Evolutionary conservation across 2,888 invertebrate species (phyloP).

Genomic region (Ernsta delagoae): DNA sequence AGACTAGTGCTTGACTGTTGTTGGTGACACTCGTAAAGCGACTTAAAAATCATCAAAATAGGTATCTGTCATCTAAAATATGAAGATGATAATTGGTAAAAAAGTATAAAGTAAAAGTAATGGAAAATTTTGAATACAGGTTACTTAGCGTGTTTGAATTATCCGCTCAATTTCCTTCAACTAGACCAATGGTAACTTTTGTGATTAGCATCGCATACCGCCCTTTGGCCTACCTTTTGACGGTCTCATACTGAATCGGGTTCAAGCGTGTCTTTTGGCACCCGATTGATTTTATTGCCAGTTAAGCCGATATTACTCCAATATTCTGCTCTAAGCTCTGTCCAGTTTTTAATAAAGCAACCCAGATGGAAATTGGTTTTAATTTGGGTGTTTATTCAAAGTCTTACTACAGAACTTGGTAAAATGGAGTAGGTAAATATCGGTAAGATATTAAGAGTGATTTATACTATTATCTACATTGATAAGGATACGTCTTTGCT

Average conservation of each 20-base stretch:
- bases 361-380: conserved; percentile 15
- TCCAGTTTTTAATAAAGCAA: conserved; percentile 34
- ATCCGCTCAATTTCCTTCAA: conserved; percentile 38
- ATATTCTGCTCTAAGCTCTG: conserved; percentile 26
- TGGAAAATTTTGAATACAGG: no score
- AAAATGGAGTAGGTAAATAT: no score
- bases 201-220: conserved; percentile 64
- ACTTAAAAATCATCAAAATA: no score
- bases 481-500: no score
- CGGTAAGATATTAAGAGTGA: no score
- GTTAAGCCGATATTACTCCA: conserved; percentile 35
- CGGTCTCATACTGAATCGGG: conserved; percentile 42
- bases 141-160: no score
- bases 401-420: no score
- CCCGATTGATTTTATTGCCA: conserved; percentile 38
- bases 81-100: no score
- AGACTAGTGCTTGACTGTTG: no score
- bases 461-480: no score
- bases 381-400: not conserved
- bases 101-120: no score
- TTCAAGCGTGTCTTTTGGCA: conserved; percentile 37
- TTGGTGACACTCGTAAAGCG: no score
- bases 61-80: not conserved
- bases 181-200: conserved; percentile 45
- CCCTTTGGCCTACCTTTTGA: conserved; percentile 54